Evolutionary conservation across 2,888 invertebrate species (phyloP).

Genomic region (Eugnorisma glareosa): DNA sequence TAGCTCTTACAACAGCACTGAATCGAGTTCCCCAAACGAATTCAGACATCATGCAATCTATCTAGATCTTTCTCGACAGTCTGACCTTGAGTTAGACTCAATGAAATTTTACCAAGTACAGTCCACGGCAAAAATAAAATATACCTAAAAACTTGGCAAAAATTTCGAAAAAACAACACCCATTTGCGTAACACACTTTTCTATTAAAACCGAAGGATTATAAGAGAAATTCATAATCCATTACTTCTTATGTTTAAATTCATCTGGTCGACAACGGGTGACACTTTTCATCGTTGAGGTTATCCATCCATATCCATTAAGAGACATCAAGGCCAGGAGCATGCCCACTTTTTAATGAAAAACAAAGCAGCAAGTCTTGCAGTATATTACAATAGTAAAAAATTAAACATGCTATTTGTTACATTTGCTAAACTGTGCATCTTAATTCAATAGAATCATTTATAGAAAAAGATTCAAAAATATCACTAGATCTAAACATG

Average conservation of each 20-base stretch:
- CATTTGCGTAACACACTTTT: background rate
- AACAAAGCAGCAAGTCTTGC: background rate
- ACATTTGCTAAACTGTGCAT: background rate
- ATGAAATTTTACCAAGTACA: slow-evolving; percentile 42
- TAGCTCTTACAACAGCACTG: slow-evolving; percentile 24
- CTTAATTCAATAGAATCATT: background rate
- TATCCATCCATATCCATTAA: background rate
- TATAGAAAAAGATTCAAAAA: background rate
- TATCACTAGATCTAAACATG: background rate
- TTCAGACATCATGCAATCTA: slow-evolving; percentile 47
- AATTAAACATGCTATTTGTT: background rate
- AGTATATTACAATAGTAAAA: background rate
- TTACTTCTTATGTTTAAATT: background rate
- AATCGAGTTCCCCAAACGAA: slow-evolving; percentile 42
- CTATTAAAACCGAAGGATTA: background rate
- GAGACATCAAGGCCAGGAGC: background rate
- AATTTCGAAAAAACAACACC: background rate
- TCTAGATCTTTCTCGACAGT: slow-evolving; percentile 19
- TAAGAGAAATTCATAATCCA: background rate
- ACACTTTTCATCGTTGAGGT: background rate
- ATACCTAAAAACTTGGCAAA: background rate
- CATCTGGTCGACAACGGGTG: background rate
- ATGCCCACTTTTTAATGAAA: background rate
- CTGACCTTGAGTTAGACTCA: slow-evolving; percentile 36
- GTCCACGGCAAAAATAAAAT: background rate